Evolutionary conservation across 2,113 vertebrate genomes (phyloP).

Genomic region (Lophochroa leadbeateri): DNA sequence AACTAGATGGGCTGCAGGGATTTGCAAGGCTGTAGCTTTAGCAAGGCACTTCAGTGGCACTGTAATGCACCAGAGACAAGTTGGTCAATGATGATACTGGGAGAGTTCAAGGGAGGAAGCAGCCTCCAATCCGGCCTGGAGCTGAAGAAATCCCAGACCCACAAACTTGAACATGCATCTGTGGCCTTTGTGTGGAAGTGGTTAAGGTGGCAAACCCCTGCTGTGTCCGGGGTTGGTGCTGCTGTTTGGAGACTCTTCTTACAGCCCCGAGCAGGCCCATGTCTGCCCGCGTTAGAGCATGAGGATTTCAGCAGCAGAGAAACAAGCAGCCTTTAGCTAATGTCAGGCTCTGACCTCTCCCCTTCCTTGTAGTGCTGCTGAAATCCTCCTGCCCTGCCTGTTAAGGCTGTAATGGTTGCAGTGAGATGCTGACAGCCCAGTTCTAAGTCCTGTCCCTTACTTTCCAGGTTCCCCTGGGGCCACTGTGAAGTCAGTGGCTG

Average conservation of each 20-base stretch:
- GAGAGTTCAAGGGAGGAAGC: neutral
- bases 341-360: neutral
- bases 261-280: neutral
- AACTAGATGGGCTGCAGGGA: neutral
- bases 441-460: neutral
- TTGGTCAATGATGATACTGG: neutral
- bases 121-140: too few species aligned
- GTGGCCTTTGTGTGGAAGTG: neutral
- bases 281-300: neutral
- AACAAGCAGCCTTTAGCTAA: rapidly evolving
- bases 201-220: neutral
- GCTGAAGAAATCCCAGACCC: neutral
- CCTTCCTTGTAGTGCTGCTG: too few species aligned
- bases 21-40: slow-evolving; percentile 16
- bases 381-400: neutral
- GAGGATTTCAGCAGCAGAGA: neutral
- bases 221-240: neutral
- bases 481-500: too few species aligned
- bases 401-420: neutral
- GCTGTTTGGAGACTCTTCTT: neutral
- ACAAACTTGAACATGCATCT: neutral
- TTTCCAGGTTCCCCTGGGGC: neutral
- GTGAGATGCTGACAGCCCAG: neutral
- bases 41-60: neutral
- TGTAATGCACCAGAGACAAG: too few species aligned